phyloP scores from a whole-genome alignment of 2,797 vertebrate species.

The Spinibarbus caldwelli region DNA sequence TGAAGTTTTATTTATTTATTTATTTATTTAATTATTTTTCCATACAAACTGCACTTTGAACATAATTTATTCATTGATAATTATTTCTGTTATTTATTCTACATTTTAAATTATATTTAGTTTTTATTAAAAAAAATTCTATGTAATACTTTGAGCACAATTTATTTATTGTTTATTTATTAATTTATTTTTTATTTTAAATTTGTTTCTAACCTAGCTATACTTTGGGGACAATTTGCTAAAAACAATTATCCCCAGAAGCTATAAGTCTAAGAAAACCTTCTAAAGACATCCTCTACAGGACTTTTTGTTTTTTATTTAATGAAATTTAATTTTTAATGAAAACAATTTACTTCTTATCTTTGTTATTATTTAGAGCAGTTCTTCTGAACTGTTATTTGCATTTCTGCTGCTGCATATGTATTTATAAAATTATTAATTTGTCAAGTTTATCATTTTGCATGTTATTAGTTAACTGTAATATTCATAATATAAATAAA shows the following conservation, averaged over 20 bases:
- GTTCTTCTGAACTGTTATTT: not conserved
- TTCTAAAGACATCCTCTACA: not conserved
- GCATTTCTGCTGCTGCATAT: not conserved
- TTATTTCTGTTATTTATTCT: not conserved
- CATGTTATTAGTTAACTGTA: not conserved
- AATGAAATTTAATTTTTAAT: no score
- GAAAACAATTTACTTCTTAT: not conserved
- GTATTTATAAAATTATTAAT: not conserved
- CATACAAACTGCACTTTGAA: not conserved
- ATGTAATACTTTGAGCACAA: not conserved
- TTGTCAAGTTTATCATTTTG: not conserved
- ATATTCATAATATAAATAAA: not conserved
- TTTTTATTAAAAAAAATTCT: not conserved
- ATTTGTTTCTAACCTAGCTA: not conserved
- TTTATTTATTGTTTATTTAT: not conserved
- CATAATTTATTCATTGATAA: not conserved
- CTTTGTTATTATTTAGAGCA: not conserved
- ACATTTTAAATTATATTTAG: not conserved
- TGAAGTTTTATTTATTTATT: not conserved
- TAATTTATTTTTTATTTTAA: not conserved
- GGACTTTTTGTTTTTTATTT: no score
- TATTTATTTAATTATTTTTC: not conserved
- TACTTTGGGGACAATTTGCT: not conserved
- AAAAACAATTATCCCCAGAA: not conserved
- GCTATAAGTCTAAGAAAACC: not conserved